Conservation (phyloP, 1,140 invertebrate genomes). For the Drosophila mayri region DNA sequence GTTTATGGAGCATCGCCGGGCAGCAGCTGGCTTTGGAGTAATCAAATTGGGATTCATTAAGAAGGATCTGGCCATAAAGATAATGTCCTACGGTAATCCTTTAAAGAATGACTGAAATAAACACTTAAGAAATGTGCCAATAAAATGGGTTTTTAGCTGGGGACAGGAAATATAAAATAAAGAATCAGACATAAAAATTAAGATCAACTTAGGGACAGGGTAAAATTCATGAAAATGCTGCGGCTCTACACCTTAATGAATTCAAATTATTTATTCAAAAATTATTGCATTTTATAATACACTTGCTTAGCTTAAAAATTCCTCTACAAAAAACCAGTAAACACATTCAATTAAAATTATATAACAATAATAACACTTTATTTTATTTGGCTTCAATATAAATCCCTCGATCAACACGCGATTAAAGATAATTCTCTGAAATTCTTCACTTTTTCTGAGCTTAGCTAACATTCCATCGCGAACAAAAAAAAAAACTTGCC, state of each 20-base stretch:
- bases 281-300: neutral
- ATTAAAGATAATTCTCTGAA: constrained; percentile 30
- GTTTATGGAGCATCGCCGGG: constrained; percentile 47
- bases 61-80: constrained; percentile 31
- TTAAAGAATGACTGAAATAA: constrained; percentile 8
- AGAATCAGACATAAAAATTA: constrained; percentile 4
- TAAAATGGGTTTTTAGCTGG: constrained; percentile 6
- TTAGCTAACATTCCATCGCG: neutral
- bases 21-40: constrained; percentile 13
- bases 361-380: neutral
- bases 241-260: no score
- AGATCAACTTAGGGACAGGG: neutral
- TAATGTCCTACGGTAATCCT: constrained; percentile 31
- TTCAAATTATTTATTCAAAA: no score
- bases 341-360: neutral
- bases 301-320: neutral
- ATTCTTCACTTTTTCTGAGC: constrained; percentile 22
- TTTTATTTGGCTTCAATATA: neutral
- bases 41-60: constrained; percentile 41
- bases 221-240: neutral
- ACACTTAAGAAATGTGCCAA: constrained; percentile 12
- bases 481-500: constrained; percentile 35
- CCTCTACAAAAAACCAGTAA: neutral
- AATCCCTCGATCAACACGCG: constrained; percentile 8
- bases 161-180: constrained; percentile 22